Evolutionary conservation across 1,140 invertebrate species (phyloP), one percentile per base, ranked within the genome.

Genomic region (Drosophila malerkotliana): DNA sequence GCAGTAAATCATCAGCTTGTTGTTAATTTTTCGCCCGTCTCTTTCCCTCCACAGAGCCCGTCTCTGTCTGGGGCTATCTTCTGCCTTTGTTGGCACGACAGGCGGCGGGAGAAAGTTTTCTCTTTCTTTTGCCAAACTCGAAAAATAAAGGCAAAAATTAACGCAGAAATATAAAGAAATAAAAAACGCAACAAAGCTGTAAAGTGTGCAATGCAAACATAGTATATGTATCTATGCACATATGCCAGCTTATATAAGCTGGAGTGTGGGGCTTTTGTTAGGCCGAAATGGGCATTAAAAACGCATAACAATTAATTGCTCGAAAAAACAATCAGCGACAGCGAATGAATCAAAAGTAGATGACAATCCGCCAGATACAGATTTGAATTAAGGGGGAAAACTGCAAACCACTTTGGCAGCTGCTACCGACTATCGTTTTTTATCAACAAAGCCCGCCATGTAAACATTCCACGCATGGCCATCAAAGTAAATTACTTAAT

Each of bases 1-100:
- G 63, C 55, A 53, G 78, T 85, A 85, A 88, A 85, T 88, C 82
- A 85, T 79, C 75, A 66, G 81, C 72, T 85, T 82, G 69, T 85
- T 85, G 69, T 77, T 75, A 61, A 81, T 75, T 87, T 67, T 52
- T 45, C 39, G 3, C 49, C 30, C 18, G 26, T 14, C 24, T 60
- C 34, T 54, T 21, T 44, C 24, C 26, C 21, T 61, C 41, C 58
- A 14, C 53, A 21, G 18, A 21, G 7, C 30, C 51, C 56, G 30
- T 69, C 56, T 30, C 53, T 64, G 49, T 71, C 32, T 12, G 44
- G n/a, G 34, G 32, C 52, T 56, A 54, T 67, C 66, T 67, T 69
- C 66, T 69, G 53, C 53, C 45, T 39, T 48, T 53, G 2, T 74
- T 87, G 63, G 82, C 69, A 75, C 78, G 83, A 78, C 82, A 84